Evolutionary conservation across 2,113 vertebrate genomes (phyloP).

Genomic region (Siphamia tubifer): DNA sequence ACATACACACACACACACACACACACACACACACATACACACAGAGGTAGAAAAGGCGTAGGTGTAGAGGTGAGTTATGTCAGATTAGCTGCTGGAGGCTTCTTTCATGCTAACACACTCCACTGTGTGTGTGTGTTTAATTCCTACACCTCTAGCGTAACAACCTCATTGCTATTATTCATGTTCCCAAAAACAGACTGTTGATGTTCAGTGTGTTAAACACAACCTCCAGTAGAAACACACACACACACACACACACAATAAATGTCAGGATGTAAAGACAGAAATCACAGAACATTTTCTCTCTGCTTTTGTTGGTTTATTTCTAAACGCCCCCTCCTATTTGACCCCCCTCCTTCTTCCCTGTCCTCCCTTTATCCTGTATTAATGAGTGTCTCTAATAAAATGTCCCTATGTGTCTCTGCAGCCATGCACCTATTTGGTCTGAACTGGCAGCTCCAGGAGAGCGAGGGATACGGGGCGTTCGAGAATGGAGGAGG

Average conservation of each 20-base stretch:
- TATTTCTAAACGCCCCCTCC: background rate
- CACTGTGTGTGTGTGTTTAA: background rate
- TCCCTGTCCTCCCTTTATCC: background rate
- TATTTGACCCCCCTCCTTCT: background rate
- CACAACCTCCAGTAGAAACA: background rate
- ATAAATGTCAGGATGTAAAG: too few species aligned
- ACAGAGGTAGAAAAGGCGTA: background rate
- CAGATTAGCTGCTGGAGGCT: slow-evolving; percentile 9
- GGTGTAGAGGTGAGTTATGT: slow-evolving; percentile 19
- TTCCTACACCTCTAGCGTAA: background rate
- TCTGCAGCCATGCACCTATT: slow-evolving; percentile 94
- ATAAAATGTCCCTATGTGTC: background rate
- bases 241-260: background rate
- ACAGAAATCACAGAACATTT: too few species aligned
- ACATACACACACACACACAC: background rate
- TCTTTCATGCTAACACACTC: slow-evolving; percentile 9
- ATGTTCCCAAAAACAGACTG: background rate
- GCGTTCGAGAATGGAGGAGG: slow-evolving; percentile 95
- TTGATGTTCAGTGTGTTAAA: background rate
- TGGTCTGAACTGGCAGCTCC: slow-evolving; percentile 98
- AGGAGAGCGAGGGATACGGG: slow-evolving; percentile 90
- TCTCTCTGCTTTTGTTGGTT: background rate
- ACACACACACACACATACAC: background rate
- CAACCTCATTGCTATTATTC: background rate
- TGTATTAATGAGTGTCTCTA: background rate